A percentile compares a stretch with the other conserved stretches of the same genome.
Conservation (phyloP, 2,888 invertebrate species). For the Nomada flava region DNA sequence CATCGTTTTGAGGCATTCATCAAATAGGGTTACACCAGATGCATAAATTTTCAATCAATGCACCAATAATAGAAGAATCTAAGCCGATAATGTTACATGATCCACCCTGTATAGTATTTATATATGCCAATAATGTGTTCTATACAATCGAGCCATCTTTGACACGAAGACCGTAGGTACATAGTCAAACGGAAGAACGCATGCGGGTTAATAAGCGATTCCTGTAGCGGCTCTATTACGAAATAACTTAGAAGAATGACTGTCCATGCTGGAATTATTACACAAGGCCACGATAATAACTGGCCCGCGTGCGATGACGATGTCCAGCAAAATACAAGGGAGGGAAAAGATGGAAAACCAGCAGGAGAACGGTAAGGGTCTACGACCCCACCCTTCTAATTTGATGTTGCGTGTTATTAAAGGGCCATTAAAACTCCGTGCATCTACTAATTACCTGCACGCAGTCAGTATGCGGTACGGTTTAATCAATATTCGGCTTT, state of each 20-base stretch:
- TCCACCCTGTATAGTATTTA: too few relatives aligned
- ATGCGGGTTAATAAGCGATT: slow-evolving; percentile 11
- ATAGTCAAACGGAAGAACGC: too few relatives aligned
- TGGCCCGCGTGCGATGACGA: slow-evolving; percentile 8
- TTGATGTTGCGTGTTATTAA: slow-evolving; percentile 82
- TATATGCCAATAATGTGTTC: too few relatives aligned
- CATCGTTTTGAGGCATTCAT: too few relatives aligned
- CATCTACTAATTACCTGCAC: slow-evolving; percentile 81
- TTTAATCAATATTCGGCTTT: slow-evolving; percentile 79
- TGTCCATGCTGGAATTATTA: slow-evolving; percentile 24
- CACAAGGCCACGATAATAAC: slow-evolving; percentile 41
- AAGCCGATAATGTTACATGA: too few relatives aligned
- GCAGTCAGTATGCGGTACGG: slow-evolving; percentile 72
- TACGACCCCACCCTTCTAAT: slow-evolving; percentile 76
- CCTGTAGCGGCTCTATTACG: slow-evolving; percentile 25
- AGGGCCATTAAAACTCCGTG: slow-evolving; percentile 81
- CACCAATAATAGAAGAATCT: too few relatives aligned
- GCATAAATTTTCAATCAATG: too few relatives aligned
- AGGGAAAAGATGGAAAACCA: slow-evolving; percentile 36
- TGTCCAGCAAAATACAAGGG: slow-evolving; percentile 2
- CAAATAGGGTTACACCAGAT: too few relatives aligned
- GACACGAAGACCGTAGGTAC: too few relatives aligned
- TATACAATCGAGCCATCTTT: too few relatives aligned
- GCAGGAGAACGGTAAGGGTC: slow-evolving; percentile 57
- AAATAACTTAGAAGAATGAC: slow-evolving; percentile 33